Percentiles rank a stretch among this genome's conserved stretches.
Conservation (phyloP, 2,888 invertebrate species). For the Incurvaria masculella region DNA sequence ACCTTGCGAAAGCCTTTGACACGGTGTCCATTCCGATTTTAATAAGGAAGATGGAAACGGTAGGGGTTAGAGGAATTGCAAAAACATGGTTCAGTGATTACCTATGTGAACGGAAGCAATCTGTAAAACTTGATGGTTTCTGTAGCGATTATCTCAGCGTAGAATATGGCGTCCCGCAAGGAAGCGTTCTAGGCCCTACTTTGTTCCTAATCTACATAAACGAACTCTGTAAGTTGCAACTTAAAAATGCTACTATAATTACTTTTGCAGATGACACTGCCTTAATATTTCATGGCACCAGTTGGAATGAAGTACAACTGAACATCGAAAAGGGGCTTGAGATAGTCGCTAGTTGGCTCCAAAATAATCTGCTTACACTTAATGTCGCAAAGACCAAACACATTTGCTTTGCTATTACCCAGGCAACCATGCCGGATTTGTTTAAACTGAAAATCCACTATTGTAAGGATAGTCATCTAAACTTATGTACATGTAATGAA, state of each 20-base stretch:
- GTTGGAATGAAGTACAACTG: neutral
- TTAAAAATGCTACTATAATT: neutral
- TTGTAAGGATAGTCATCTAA: too few relatives aligned
- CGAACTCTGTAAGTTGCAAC: neutral
- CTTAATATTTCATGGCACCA: neutral
- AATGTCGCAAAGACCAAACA: neutral
- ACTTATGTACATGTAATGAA: neutral
- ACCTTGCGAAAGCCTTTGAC: slow-evolving; percentile 7
- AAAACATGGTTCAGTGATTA: neutral
- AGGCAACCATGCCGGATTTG: neutral
- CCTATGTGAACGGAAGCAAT: neutral
- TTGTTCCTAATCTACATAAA: slow-evolving; percentile 3
- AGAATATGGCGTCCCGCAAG: neutral
- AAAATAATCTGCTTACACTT: neutral
- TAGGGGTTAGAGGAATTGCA: neutral
- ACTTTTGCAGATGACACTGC: slow-evolving; percentile 1
- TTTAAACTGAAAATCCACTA: neutral
- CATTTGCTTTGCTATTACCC: neutral
- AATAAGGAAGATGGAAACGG: too few relatives aligned
- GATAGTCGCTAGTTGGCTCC: neutral
- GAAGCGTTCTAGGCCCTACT: neutral
- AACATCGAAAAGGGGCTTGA: neutral
- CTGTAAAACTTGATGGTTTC: neutral
- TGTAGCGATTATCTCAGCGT: neutral
- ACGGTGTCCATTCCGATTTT: neutral